Evolutionary conservation across 2,888 invertebrate species (phyloP), one percentile per base, ranked within the genome.

Genomic region (Pediacus dermestoides): DNA sequence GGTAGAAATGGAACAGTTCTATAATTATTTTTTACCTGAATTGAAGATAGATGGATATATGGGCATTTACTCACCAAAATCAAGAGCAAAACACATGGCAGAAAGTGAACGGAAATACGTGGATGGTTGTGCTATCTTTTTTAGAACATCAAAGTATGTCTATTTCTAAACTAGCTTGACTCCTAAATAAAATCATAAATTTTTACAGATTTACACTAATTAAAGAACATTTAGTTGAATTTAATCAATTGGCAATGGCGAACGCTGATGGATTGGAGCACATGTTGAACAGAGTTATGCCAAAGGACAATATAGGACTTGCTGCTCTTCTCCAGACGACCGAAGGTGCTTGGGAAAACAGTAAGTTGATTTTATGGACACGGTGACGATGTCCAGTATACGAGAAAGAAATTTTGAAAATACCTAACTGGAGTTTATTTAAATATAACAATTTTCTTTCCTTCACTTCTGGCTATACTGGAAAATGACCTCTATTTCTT

Each of bases 51-150:
- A 90, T 60, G 92, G 94, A 8, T 91, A 89, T 67, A 85, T 89
- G 57, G 97, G 97, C 14, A 95, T 99, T 53, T 97, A 96, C 72
- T 92, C 94, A 18, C 95, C 97, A 1, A 99, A 99, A 71, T 95
- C 96, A 1, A 80, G 99, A 39, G 97, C 97, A 30, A 94, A 96
- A 70, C 97, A 96, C 39, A 99, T 99, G 97, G 82, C 85, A 1
- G 96, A 96, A 64, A 85, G 88, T 55, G 97, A 99, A 66, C 77
- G 93, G 62, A 96, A 95, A 73, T 93, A 89, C 72, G 99, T 99
- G 36, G 99, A 99, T 68, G 99, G 99, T 49, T 99, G 97, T 76
- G 97, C 97, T 53, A 97, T 99, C 64, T 97, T 99, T 76, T 99
- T 85, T 74, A 83, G 90, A 70, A 84, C 87, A 65, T 82, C 85